These are phyloP conservation scores for Alethe diademata DNA, from an alignment of 2,113 vertebrate genomes.

Conservation along the genomic window DNA sequence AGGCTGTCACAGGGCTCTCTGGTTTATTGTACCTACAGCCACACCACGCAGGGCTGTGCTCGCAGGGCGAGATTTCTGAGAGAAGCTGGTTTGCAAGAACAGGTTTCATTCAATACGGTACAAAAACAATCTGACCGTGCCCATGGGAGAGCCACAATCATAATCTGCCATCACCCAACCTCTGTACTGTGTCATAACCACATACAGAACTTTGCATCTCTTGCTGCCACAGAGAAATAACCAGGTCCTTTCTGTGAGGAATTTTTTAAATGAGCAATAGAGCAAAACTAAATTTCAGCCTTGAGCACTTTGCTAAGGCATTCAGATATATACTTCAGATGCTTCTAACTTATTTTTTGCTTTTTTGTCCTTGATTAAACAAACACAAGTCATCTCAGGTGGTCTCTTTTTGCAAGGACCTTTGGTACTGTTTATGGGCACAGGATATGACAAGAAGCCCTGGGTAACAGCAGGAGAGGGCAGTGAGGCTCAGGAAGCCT, in stretches of 20 bases:
- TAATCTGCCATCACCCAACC: not conserved
- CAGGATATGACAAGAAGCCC: fast-evolving
- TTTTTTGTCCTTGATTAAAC: not conserved
- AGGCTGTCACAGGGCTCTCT: fast-evolving
- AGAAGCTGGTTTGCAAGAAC: not conserved
- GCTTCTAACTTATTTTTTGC: not conserved
- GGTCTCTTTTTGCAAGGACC: not conserved
- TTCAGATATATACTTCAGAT: not conserved
- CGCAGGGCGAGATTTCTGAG: fast-evolving
- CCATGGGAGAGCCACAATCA: fast-evolving
- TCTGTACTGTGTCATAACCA: not conserved
- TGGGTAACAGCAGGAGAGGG: not conserved
- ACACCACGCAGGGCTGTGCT: fast-evolving
- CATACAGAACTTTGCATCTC: not conserved
- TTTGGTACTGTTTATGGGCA: not conserved
- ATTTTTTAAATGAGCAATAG: not conserved
- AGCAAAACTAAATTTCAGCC: not conserved
- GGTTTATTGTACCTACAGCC: not conserved
- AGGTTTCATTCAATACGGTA: not conserved
- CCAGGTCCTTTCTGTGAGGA: not conserved
- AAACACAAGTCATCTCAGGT: not conserved
- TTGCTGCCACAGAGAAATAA: not conserved
- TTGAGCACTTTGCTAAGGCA: not conserved
- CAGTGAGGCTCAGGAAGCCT: not conserved
- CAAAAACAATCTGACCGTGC: fast-evolving